Base-by-base conservation (phyloP, 1,140 invertebrate genomes). In the Dreissena rostriformis region DNA sequence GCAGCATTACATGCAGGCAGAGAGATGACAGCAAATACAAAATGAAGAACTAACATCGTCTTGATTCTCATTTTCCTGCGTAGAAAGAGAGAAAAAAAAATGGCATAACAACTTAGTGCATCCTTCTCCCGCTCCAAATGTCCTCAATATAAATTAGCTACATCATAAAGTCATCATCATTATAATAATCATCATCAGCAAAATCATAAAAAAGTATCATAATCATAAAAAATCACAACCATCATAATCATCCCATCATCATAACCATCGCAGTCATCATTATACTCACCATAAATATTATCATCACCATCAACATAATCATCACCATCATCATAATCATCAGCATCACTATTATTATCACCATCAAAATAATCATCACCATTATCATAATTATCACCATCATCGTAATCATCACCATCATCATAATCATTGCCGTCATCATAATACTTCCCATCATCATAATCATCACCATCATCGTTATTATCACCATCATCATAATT, bases 351-450 rank as follows among this genome's bases (percentile, higher is more conserved):
- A 2, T 5, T 11, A 63, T 63, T 26, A 63, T 63, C 61, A 63
- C 11, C 61, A 63, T 63, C 11, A 11, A 5, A 2, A 63, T 63
- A 2, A 63, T 63, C 61, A 63, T 63, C 2, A 63, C 24, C 55
- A 61, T 61, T n/a, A 61, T 61, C 55, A 61, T 61, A 14, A 61
- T 61, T n/a, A 61, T 61, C 66, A 67, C 24, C 66, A 67, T 67
- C 66, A 67, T 67, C 66, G 24, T 67, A 12, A 67, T 67, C 66
- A 67, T 67, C 66, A 67, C 24, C 66, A 67, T 67, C 66, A 68
- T 7, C 67, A 68, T 7, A 5, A 68, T 7, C 67, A 68, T 7
- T n/a, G 26, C 4, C 24, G 26, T 17, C 67, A 67, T 67, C 66
- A 67, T 67, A 12, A 68, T 68, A 5, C 4, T 68, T n/a, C 4